phyloP scores from a whole-genome alignment of 1,140 invertebrate species.

The Hyles euphorbiae region DNA sequence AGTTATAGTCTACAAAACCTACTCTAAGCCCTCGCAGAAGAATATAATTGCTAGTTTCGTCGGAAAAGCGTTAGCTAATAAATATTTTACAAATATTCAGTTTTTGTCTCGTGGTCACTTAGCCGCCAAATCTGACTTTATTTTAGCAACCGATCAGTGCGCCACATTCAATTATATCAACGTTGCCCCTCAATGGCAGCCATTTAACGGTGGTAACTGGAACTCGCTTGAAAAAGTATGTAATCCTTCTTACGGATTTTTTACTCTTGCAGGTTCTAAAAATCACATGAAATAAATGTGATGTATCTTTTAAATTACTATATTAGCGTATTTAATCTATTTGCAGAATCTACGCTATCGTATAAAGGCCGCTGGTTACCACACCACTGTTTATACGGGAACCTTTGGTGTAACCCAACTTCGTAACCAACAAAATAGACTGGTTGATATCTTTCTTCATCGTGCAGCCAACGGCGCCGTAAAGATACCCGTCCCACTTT shows the following conservation, averaged over 20 bases:
- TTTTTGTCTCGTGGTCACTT: constrained; percentile 80
- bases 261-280: no score
- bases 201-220: constrained; percentile 82
- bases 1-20: constrained; percentile 45
- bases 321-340: background rate
- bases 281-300: no score
- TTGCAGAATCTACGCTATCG: constrained; percentile 55
- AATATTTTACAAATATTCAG: constrained; percentile 47
- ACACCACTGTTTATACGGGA: constrained; percentile 59
- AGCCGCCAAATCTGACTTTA: constrained; percentile 80
- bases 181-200: constrained; percentile 80
- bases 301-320: background rate
- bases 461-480: constrained; percentile 33
- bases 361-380: constrained; percentile 49
- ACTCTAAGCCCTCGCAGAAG: constrained; percentile 57
- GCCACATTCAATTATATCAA: constrained; percentile 82
- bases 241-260: background rate
- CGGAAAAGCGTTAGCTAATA: constrained; percentile 40
- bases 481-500: constrained; percentile 60
- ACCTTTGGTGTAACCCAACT: constrained; percentile 61
- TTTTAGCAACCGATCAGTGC: constrained; percentile 78
- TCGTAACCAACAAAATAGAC: constrained; percentile 36
- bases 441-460: constrained; percentile 51
- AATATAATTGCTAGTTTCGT: constrained; percentile 38
- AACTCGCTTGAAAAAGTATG: constrained; percentile 64